Percentiles rank a stretch among this genome's conserved stretches.
Conservation (phyloP, 2,113 vertebrate genomes). For the Corvus cornix region DNA sequence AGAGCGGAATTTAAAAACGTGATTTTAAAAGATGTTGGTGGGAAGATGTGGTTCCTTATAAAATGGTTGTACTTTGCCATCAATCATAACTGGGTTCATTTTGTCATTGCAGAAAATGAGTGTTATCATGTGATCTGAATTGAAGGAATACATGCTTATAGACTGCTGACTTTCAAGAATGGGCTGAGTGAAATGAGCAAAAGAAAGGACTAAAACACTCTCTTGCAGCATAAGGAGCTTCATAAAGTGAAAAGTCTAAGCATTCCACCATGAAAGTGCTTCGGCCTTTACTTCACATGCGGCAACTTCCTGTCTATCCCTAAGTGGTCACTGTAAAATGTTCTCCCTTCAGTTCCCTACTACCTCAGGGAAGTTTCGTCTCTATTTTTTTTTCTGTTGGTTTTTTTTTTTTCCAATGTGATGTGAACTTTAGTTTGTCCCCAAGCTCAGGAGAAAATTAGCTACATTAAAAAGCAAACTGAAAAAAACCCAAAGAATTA, state of each 20-base stretch:
- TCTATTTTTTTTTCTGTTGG: not conserved
- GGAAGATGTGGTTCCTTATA: not conserved
- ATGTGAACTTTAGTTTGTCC: not conserved
- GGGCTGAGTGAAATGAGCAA: not conserved
- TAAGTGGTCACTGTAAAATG: not conserved
- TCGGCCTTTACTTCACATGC: not conserved
- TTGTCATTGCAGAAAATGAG: not conserved
- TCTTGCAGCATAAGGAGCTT: not conserved
- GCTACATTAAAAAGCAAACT: not conserved
- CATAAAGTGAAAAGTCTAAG: not conserved
- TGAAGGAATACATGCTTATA: not conserved
- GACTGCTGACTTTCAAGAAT: not conserved
- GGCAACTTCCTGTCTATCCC: not conserved
- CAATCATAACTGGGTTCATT: constrained; percentile 30
- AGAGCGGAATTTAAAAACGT: constrained; percentile 41
- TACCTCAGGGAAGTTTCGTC: not conserved
- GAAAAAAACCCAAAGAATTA: not conserved
- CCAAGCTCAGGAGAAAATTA: not conserved
- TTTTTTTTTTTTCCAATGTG: not conserved
- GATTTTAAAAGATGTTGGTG: not conserved
- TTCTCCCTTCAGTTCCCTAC: not conserved
- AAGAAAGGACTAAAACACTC: not conserved
- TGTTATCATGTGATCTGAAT: not conserved
- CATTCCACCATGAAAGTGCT: not conserved
- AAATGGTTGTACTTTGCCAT: constrained; percentile 12